phyloP scores from a whole-genome alignment of 1,140 invertebrate genomes.

The Monochamus saltuarius region DNA sequence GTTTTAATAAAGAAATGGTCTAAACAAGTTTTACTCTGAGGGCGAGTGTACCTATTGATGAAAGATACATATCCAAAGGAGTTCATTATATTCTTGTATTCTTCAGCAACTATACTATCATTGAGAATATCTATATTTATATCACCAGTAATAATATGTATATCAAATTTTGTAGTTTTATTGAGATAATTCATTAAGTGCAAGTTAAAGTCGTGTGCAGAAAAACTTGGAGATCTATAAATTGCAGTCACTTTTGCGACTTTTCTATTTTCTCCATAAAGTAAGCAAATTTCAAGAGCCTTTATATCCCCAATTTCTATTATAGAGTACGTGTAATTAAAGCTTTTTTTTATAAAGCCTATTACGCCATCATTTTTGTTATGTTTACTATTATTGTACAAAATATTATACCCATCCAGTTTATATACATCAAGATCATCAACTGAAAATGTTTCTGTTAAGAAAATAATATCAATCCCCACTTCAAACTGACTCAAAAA shows the following conservation, averaged over 20 bases:
- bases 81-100: conserved; percentile 1
- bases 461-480: neutral
- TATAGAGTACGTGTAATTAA: neutral
- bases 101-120: neutral
- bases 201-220: neutral
- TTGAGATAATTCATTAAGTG: neutral
- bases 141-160: conserved; percentile 6
- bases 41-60: neutral
- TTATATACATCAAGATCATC: conserved; percentile 1
- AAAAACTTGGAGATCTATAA: conserved; percentile 1
- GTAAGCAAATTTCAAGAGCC: no score
- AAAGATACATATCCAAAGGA: neutral
- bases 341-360: neutral
- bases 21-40: neutral
- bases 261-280: neutral
- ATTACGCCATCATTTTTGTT: conserved; percentile 9
- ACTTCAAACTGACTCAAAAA: neutral
- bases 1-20: neutral
- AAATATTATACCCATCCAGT: neutral
- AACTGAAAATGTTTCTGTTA: neutral
- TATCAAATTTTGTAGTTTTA: conserved; percentile 1
- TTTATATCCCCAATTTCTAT: no score
- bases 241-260: neutral
- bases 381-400: conserved; percentile 7
- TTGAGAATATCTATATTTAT: conserved; percentile 8